Percentiles rank a stretch among this genome's conserved stretches.
Conservation (phyloP, 2,113 vertebrate species). For the Nothobranchius kuhntae region DNA sequence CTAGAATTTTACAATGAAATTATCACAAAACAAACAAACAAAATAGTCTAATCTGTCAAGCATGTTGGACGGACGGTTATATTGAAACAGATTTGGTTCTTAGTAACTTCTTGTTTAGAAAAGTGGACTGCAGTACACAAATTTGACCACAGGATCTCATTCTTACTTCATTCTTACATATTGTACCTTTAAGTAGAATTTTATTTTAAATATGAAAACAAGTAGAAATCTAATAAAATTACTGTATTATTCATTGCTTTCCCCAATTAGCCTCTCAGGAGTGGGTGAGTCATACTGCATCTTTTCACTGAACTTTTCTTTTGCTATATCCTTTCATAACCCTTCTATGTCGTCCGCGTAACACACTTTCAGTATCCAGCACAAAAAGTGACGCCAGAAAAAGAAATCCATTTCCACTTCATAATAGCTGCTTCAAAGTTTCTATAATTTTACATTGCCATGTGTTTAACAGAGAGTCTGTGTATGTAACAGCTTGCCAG, state of each 20-base stretch:
- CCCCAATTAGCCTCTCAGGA: background rate
- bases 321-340: no score
- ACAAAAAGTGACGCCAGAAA: slow-evolving; percentile 37
- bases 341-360: no score
- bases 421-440: slow-evolving; percentile 19
- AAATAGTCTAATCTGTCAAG: no score
- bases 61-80: no score
- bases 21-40: no score
- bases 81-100: no score
- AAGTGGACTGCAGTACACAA: no score
- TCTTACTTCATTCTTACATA: background rate
- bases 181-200: no score
- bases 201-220: background rate
- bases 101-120: no score
- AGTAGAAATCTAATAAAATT: background rate
- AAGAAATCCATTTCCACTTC: slow-evolving; percentile 2
- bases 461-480: background rate
- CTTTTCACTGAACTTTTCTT: background rate
- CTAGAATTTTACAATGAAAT: no score
- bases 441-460: slow-evolving; percentile 16
- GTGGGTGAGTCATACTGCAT: slow-evolving; percentile 26
- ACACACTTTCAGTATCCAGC: background rate
- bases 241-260: background rate
- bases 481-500: slow-evolving; percentile 15
- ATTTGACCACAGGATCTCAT: no score